A percentile compares a stretch with the other conserved stretches of the same genome.
Evolutionary conservation across 1,140 invertebrate species (phyloP).

Genomic region (Monomorium pharaonis): DNA sequence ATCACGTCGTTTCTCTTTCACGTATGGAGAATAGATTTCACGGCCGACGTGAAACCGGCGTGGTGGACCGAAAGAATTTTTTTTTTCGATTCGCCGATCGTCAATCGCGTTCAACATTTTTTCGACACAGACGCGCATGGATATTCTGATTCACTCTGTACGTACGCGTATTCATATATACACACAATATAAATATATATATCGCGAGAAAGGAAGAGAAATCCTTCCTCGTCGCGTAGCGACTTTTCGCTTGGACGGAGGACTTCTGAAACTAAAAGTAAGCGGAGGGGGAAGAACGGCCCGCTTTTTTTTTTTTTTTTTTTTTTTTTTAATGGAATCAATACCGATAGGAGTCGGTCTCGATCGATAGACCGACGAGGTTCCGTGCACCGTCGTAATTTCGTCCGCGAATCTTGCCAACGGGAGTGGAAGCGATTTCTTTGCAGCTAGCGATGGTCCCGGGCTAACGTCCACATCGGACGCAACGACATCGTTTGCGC

Average conservation of each 20-base stretch:
- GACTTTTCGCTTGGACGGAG: slow-evolving; percentile 35
- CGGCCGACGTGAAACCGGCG: background rate
- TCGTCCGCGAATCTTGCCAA: slow-evolving; percentile 7
- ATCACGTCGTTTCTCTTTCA: background rate
- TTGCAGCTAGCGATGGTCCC: background rate
- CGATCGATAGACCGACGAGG: slow-evolving; percentile 4
- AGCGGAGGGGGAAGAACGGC: slow-evolving; percentile 29
- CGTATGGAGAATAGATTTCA: background rate
- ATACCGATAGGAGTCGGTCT: background rate
- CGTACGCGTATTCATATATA: slow-evolving; percentile 15
- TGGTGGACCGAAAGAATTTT: background rate
- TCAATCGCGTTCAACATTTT: slow-evolving; percentile 24
- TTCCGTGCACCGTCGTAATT: slow-evolving; percentile 18
- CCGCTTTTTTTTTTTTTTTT: slow-evolving; percentile 30
- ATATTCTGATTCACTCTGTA: slow-evolving; percentile 19
- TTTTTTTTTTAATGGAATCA: slow-evolving; percentile 11
- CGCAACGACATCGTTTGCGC: background rate
- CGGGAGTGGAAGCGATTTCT: background rate
- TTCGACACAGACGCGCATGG: background rate
- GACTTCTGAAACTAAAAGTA: slow-evolving; percentile 28
- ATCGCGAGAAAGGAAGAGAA: slow-evolving; percentile 12
- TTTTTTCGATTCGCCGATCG: slow-evolving; percentile 10
- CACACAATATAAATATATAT: background rate
- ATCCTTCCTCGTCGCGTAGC: slow-evolving; percentile 30
- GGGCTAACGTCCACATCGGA: background rate